Evolutionary conservation across 2,113 vertebrate species (phyloP), one percentile per base, ranked within the genome.

Genomic region (Ophthalmolycus amberensis): DNA sequence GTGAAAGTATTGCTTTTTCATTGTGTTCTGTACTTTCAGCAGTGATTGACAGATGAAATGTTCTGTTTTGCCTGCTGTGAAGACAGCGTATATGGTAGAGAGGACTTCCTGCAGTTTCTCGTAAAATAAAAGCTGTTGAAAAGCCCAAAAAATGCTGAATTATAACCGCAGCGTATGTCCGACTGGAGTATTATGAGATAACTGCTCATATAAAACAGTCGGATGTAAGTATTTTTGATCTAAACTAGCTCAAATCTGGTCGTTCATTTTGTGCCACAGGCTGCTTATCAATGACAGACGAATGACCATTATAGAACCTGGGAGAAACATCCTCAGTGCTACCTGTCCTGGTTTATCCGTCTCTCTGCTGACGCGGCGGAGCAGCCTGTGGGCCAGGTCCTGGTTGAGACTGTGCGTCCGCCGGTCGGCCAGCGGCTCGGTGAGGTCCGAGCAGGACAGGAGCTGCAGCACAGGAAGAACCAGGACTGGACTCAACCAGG

Each of bases 401-500:
- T 95, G 95, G 85, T 96, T 97, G 0, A 93, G 94, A 0, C 60
- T 32, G 68, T 91, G 94, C 0, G 91, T 95, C 59, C 90, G 91
- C 6, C 83, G 88, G 40, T 93, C 88, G 0, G 91, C 89, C 2
- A 97, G 78, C 1, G 96, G 94, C 71, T 97, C 96, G 34, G 96
- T 96, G 75, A 97, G 87, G 10, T 92, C 20, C 1, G 94, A 67
- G 52, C 95, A 97, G 84, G 96, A 96, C 4, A 97, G 84, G 3
- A 99, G 96, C 92, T 99, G 97, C 37, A 99, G 95, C 25, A 97
- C 79, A 0, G 98, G 98, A 85, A 98, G 96, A 74, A 97, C 89
- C 75, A 99, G 89, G 73, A 95, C 73, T 0, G 90, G 90, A 32
- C 95, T 93, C 20, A 93, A 90, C 79, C 90, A 90, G 5, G 95